These are phyloP conservation scores for Coboldia fuscipes DNA, from an alignment of 1,140 invertebrate species.

Conservation along the genomic window DNA sequence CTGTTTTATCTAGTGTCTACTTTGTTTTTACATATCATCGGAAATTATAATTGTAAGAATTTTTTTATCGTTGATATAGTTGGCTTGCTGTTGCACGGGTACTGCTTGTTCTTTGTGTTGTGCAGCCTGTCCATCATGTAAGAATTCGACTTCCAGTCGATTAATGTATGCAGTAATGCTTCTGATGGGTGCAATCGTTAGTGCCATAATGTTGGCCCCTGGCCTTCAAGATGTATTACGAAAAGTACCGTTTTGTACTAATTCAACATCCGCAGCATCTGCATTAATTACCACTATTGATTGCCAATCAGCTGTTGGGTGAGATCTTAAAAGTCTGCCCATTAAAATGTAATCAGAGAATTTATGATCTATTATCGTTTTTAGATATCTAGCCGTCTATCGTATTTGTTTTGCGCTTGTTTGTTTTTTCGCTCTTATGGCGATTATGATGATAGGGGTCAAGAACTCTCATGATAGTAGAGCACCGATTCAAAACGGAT, in stretches of 20 bases:
- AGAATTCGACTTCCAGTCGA: constrained; percentile 87
- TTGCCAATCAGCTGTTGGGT: constrained; percentile 74
- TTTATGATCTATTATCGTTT: too few species aligned
- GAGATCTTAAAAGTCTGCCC: constrained; percentile 21
- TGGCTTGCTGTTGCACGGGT: constrained; percentile 94
- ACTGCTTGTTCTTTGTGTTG: constrained; percentile 93
- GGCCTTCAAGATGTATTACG: constrained; percentile 62
- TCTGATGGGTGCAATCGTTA: constrained; percentile 67
- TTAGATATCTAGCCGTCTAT: constrained; percentile 35
- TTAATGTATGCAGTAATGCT: constrained; percentile 95
- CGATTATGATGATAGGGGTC: constrained; percentile 84
- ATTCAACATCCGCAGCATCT: constrained; percentile 25
- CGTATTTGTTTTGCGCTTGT: constrained; percentile 86
- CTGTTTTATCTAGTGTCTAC: too few species aligned
- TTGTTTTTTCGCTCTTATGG: constrained; percentile 86
- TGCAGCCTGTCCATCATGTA: constrained; percentile 84
- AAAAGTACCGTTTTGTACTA: constrained; percentile 66
- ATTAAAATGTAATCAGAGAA: too few species aligned
- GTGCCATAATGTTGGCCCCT: constrained; percentile 81
- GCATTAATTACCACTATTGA: constrained; percentile 35
- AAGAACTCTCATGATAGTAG: constrained; percentile 80
- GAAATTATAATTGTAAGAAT: too few species aligned
- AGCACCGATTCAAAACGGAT: constrained; percentile 93
- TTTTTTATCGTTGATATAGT: constrained; percentile 42
- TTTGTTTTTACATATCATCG: too few species aligned